A percentile compares a stretch with the other conserved stretches of the same genome.
Conservation (phyloP, 2,888 invertebrate species). For the Dynastes hyllus region DNA sequence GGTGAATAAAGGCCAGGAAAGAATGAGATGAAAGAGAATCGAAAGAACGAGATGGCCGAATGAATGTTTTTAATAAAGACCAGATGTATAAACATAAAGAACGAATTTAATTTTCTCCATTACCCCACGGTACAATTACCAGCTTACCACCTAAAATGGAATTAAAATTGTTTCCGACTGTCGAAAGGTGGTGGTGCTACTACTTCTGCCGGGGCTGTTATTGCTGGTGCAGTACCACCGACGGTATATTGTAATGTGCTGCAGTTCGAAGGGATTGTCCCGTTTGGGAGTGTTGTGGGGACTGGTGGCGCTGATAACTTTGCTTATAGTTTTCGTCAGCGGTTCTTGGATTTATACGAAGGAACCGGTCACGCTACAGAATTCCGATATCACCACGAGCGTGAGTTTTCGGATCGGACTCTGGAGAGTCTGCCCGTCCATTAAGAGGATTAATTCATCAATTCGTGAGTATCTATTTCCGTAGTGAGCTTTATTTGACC, state of each 20-base stretch:
- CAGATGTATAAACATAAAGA: conserved; percentile 52
- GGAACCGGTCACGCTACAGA: conserved; percentile 71
- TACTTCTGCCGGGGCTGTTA: conserved; percentile 30
- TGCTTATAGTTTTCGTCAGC: conserved; percentile 72
- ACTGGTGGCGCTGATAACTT: conserved; percentile 69
- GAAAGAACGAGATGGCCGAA: conserved; percentile 29
- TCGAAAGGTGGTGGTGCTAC: conserved; percentile 35
- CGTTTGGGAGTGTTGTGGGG: conserved; percentile 71
- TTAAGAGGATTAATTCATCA: conserved; percentile 70
- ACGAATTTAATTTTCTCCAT: conserved; percentile 56
- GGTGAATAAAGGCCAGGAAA: conserved; percentile 10
- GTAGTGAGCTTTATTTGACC: conserved; percentile 32
- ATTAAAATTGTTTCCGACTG: conserved; percentile 55
- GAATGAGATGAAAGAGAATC: conserved; percentile 25
- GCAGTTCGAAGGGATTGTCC: conserved; percentile 68
- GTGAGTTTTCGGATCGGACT: conserved; percentile 73
- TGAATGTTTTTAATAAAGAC: conserved; percentile 49
- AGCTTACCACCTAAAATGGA: conserved; percentile 53
- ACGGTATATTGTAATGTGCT: conserved; percentile 64
- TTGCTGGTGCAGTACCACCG: conserved; percentile 29
- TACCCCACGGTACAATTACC: conserved; percentile 54
- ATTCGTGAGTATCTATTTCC: conserved; percentile 68
- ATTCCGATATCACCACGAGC: conserved; percentile 69
- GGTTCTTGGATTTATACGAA: conserved; percentile 73
- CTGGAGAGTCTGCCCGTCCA: conserved; percentile 72